Conservation (phyloP, 2,113 vertebrate species). For the Naja naja region DNA sequence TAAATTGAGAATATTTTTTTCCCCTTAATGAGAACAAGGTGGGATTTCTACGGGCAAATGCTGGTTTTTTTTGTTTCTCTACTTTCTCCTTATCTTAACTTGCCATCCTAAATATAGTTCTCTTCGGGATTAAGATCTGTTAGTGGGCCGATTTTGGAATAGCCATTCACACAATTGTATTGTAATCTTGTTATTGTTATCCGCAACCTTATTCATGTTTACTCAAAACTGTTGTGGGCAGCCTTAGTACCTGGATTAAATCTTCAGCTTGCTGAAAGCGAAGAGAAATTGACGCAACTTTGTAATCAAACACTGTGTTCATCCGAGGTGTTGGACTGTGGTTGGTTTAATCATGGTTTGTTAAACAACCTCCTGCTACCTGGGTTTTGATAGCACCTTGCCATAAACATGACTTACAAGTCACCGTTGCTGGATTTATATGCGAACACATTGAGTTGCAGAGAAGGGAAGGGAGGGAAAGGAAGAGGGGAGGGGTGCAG, state of each 20-base stretch:
- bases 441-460: not conserved
- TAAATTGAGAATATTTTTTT: constrained; percentile 42
- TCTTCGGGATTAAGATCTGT: not conserved
- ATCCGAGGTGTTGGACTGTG: not conserved
- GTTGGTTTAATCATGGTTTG: not conserved
- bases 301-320: not conserved
- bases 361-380: not conserved
- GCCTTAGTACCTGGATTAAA: not conserved
- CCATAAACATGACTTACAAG: not conserved
- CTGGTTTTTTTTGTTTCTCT: not conserved
- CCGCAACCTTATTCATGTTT: not conserved
- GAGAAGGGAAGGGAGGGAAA: not conserved
- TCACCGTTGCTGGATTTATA: not conserved
- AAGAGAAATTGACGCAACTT: not conserved
- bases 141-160: not conserved
- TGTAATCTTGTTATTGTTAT: not conserved
- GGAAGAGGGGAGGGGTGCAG: no score
- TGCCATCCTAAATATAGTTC: not conserved
- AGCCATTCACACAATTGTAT: not conserved
- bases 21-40: not conserved
- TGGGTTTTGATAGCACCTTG: not conserved
- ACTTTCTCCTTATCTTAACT: not conserved
- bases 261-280: not conserved
- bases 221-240: not conserved
- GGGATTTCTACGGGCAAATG: not conserved